These are phyloP conservation scores for Eudiplozoon nipponicum DNA, from an alignment of 2,888 invertebrate species.

Conservation along the genomic window DNA sequence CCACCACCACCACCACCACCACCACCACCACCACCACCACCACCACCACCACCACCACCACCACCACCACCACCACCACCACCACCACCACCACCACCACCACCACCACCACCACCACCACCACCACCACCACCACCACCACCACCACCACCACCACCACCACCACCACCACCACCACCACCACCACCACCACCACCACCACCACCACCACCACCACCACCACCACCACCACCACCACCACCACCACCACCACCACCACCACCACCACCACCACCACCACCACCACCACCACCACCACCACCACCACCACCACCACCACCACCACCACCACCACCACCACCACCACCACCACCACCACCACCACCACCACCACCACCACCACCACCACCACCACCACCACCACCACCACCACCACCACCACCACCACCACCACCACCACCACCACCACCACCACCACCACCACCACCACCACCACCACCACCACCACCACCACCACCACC, in stretches of 20 bases:
- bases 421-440: too few relatives aligned
- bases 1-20: constrained; percentile 2
- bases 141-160: constrained; percentile 2
- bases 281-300: constrained; percentile 2
- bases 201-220: constrained; percentile 2
- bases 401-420: too few relatives aligned
- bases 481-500: too few relatives aligned
- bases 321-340: constrained; percentile 2
- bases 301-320: constrained; percentile 2
- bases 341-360: constrained; percentile 2
- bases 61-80: constrained; percentile 2
- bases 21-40: constrained; percentile 2
- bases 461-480: too few relatives aligned
- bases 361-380: constrained; percentile 2
- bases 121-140: constrained; percentile 2
- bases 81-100: constrained; percentile 2
- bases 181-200: constrained; percentile 2
- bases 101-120: constrained; percentile 2
- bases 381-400: constrained; percentile 2
- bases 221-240: constrained; percentile 2
- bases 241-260: constrained; percentile 2
- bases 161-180: constrained; percentile 2
- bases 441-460: too few relatives aligned
- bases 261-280: constrained; percentile 2
- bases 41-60: constrained; percentile 2